These are phyloP conservation scores for Luidia sarsii DNA, from an alignment of 53 echinoderm and acorn worm species.

Conservation along the genomic window DNA sequence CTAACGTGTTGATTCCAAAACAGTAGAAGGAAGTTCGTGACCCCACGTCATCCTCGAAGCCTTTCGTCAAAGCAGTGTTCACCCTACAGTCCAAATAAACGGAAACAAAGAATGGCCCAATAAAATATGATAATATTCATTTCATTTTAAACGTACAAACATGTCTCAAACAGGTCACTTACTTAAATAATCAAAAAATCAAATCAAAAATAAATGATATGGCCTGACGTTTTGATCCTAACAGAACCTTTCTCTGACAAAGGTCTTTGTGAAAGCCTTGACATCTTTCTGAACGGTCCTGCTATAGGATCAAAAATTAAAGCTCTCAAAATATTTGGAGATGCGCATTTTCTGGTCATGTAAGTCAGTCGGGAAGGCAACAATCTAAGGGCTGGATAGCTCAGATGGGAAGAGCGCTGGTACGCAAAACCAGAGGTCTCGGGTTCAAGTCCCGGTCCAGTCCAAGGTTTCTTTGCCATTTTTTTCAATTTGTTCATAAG, in stretches of 20 bases:
- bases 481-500: too few species aligned
- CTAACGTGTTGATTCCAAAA: conserved; percentile 71
- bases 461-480: too few species aligned
- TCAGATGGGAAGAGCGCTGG: too few species aligned
- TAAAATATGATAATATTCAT: too few species aligned
- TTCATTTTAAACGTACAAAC: not conserved
- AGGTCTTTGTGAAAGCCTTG: not conserved
- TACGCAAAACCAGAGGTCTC: too few species aligned
- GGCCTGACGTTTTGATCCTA: not conserved
- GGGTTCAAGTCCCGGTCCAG: too few species aligned
- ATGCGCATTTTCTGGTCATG: too few species aligned
- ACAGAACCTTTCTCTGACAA: not conserved
- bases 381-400: too few species aligned
- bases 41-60: conserved; percentile 84
- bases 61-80: conserved; percentile 81
- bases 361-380: too few species aligned
- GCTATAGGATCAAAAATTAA: too few species aligned
- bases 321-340: too few species aligned
- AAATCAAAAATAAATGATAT: not conserved
- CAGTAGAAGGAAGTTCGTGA: conserved; percentile 66
- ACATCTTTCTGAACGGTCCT: too few species aligned
- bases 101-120: not conserved
- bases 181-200: not conserved
- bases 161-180: not conserved
- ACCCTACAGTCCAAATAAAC: conserved; percentile 55